Conservation (phyloP, 2,888 invertebrate genomes). For the Drosophila robusta region DNA sequence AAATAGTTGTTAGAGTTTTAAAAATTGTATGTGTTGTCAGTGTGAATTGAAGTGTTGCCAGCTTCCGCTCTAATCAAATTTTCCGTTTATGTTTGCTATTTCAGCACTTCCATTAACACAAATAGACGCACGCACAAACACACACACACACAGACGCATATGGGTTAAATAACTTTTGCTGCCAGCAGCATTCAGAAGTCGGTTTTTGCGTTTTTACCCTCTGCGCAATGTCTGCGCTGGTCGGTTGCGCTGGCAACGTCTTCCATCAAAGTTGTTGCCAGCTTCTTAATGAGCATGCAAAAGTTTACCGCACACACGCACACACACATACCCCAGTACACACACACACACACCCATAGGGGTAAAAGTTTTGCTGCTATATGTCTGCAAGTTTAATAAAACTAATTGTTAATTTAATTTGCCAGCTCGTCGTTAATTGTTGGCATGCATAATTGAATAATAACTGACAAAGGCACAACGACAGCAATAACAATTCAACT, state of each 20-base stretch:
- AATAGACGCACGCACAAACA: slow-evolving; percentile 4
- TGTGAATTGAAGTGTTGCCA: slow-evolving; percentile 34
- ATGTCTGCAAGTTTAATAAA: slow-evolving; percentile 82
- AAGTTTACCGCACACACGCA: slow-evolving; percentile 55
- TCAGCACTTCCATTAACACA: slow-evolving; percentile 43
- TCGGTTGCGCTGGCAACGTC: slow-evolving; percentile 42
- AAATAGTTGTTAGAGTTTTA: slow-evolving; percentile 16
- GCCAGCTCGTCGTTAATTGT: slow-evolving; percentile 82
- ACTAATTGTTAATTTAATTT: slow-evolving; percentile 85
- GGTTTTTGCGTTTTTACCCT: slow-evolving; percentile 47
- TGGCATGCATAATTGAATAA: slow-evolving; percentile 84
- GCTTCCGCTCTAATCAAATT: slow-evolving; percentile 29
- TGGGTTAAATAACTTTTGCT: slow-evolving; percentile 64
- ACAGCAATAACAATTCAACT: slow-evolving; percentile 14
- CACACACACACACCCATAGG: not conserved
- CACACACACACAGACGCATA: slow-evolving; percentile 1
- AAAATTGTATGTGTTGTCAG: slow-evolving; percentile 24
- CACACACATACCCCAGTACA: slow-evolving; percentile 10
- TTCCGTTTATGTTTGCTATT: slow-evolving; percentile 58
- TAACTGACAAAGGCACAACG: slow-evolving; percentile 61
- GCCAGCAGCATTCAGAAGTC: slow-evolving; percentile 37
- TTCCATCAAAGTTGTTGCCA: slow-evolving; percentile 58
- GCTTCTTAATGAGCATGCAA: slow-evolving; percentile 77
- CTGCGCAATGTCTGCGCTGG: slow-evolving; percentile 28
- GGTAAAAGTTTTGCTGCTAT: slow-evolving; percentile 51